Evolutionary conservation across 1,140 invertebrate genomes (phyloP), one percentile per base, ranked within the genome.

Genomic region (Schlechtendalia chinensis): DNA sequence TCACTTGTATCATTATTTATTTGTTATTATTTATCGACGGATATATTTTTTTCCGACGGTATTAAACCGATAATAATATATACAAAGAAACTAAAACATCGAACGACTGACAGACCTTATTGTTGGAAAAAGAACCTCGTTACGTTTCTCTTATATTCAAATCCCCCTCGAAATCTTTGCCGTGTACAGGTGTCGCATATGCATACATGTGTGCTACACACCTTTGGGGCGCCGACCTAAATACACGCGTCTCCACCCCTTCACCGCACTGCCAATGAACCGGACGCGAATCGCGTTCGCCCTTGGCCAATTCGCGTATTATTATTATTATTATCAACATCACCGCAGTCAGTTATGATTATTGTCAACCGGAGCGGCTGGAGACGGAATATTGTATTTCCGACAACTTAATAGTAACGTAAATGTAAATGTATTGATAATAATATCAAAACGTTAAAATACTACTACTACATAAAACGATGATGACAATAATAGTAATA

Each of bases 171-270:
- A 50, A 27, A 27, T 1, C 32, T 10, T 56, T n/a, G 11, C 24
- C 56, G 54, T 67, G 39, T 67, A 45, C 39, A 67, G 65, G 65
- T 69, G 39, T 47, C 39, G 12, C 16, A 27, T 12, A 10, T 67
- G 12, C 19, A 24, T 39, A 32, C n/a, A 22, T 11, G 4, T 58
- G 1, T 5, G 19, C 54, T 4, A 14, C 16, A 27, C 45, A 69
- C 67, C 45, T 22, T 50, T 50, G 47, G 67, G 45, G 67, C 45
- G 22, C 45, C 8, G 67, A 69, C 67, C 67, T 69, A 69, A 22
- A 69, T 69, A 16, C 16, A 22, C 39, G 32, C n/a, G n/a, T 47
- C 2, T 19, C 39, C 67, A 24, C 67, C 24, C 39, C 14, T 69
- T 39, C 27, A 32, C n/a, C 14, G 6, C 45, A 3, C 6, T 50